Evolutionary conservation across 2,888 invertebrate species (phyloP).

Genomic region (Perizoma flavofasciatum): DNA sequence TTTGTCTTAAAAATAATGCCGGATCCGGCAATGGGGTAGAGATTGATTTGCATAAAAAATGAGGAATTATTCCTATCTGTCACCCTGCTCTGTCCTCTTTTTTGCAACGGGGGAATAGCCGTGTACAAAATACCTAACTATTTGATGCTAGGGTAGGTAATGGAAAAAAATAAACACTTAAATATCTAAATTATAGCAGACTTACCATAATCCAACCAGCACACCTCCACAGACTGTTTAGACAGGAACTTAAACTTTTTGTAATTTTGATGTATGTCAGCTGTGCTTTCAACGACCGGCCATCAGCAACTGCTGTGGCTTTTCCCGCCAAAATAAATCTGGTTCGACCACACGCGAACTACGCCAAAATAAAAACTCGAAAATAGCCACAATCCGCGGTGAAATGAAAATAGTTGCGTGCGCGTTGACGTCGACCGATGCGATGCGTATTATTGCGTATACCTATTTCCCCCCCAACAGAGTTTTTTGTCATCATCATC

Average conservation of each 20-base stretch:
- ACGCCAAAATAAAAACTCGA: slow-evolving; percentile 80
- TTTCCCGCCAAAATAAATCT: slow-evolving; percentile 77
- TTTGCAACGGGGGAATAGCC: too few relatives aligned
- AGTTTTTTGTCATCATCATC: slow-evolving; percentile 42
- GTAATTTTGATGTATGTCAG: slow-evolving; percentile 19
- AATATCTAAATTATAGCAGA: too few relatives aligned
- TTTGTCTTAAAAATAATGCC: too few relatives aligned
- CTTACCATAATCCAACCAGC: slow-evolving; percentile 21
- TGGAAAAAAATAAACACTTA: too few relatives aligned
- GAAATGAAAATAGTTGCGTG: slow-evolving; percentile 75
- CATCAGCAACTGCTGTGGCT: slow-evolving; percentile 63
- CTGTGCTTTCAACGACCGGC: slow-evolving; percentile 57
- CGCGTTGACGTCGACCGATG: slow-evolving; percentile 41
- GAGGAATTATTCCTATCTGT: too few relatives aligned
- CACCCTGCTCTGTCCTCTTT: too few relatives aligned
- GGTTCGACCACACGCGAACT: slow-evolving; percentile 81
- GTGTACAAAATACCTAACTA: too few relatives aligned
- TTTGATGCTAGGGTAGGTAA: too few relatives aligned
- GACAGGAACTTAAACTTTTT: not conserved
- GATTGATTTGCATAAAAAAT: too few relatives aligned
- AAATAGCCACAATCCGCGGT: slow-evolving; percentile 76
- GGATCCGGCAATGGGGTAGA: too few relatives aligned
- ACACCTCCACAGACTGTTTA: not conserved
- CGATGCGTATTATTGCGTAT: slow-evolving; percentile 42
- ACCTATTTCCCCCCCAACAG: slow-evolving; percentile 71